Evolutionary conservation across 1,140 invertebrate genomes (phyloP), one percentile per base, ranked within the genome.

Genomic region (Acyrthosiphon pisum): DNA sequence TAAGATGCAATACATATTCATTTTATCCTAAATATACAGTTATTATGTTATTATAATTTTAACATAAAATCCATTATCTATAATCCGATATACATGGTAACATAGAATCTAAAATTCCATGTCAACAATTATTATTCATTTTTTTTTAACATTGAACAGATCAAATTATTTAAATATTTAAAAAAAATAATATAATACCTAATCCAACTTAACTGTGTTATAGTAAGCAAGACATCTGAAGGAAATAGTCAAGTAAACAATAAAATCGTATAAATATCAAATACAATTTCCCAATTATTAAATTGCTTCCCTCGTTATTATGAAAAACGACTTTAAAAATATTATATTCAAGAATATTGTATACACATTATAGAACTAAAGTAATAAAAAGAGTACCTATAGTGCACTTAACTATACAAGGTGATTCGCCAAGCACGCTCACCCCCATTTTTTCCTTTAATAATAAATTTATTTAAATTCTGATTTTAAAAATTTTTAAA

Each of bases 41-140:
- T 50, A 88, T 89, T 41, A 56, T 41, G 26, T 56, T 89, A 89
- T 56, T 37, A 56, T 89, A 56, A 88, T 53, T n/a, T 48, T n/a
- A 37, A 53, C n/a, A 88, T 11, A 44, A 53, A 35, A 50, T 50
- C 7, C 44, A 8, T 87, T n/a, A 87, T 22, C 50, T 53, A 53
- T 53, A 22, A 53, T 53, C 20, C 44, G 1, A 53, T 18, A 48
- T n/a, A n/a, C n/a, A 83, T 18, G 6, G 44, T 48, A 48, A 68
- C 30, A n/a, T 68, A 18, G 60, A 68, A 68, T 68, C 3, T 76
- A 76, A 48, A 87, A 87, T 48, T 50, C 6, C 6, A 30, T 11
- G 6, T 22, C 6, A 48, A 48, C 26, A 87, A n/a, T 35, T n/a
- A 48, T n/a, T 20, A 9, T n/a, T 30, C 14, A 50, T n/a, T 87